Evolutionary conservation across 1,140 invertebrate species (phyloP).

Genomic region (Bursaphelenchus mucronatus): DNA sequence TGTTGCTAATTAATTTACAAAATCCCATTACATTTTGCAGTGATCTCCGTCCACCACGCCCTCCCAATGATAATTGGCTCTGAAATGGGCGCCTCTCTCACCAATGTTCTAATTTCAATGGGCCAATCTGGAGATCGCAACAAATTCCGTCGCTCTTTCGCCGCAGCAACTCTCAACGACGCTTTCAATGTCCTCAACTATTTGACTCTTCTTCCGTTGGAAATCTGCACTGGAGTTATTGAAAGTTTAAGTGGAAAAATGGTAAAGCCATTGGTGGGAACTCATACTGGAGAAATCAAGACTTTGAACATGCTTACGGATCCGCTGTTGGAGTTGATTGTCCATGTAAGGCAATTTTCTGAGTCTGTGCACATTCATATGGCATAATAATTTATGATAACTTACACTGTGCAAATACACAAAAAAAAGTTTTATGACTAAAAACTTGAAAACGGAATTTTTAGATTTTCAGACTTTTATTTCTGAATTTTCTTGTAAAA

Average conservation of each 20-base stretch:
- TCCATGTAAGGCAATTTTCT: conserved; percentile 35
- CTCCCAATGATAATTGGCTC: conserved; percentile 62
- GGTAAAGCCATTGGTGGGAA: conserved; percentile 40
- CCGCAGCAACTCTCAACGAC: conserved; percentile 63
- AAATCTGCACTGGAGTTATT: conserved; percentile 55
- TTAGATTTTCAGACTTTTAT: too few species aligned
- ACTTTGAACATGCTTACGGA: conserved; percentile 49
- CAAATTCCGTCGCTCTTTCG: conserved; percentile 62
- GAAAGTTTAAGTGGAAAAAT: conserved; percentile 44
- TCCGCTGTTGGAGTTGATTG: conserved; percentile 45
- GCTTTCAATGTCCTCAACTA: conserved; percentile 65
- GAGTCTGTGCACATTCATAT: background rate
- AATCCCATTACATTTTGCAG: conserved; percentile 38
- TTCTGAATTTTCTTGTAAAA: background rate
- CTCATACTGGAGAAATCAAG: conserved; percentile 39
- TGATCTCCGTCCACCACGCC: conserved; percentile 59
- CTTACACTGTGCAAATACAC: too few species aligned
- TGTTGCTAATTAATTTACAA: too few species aligned
- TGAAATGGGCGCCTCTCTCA: conserved; percentile 62
- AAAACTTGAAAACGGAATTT: too few species aligned
- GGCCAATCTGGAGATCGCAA: conserved; percentile 58
- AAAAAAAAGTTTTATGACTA: too few species aligned
- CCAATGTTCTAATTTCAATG: conserved; percentile 58
- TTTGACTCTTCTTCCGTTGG: conserved; percentile 62
- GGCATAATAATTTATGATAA: background rate